These are phyloP conservation scores for Acrobasis consociella DNA, from an alignment of 2,888 invertebrate genomes.

Conservation along the genomic window DNA sequence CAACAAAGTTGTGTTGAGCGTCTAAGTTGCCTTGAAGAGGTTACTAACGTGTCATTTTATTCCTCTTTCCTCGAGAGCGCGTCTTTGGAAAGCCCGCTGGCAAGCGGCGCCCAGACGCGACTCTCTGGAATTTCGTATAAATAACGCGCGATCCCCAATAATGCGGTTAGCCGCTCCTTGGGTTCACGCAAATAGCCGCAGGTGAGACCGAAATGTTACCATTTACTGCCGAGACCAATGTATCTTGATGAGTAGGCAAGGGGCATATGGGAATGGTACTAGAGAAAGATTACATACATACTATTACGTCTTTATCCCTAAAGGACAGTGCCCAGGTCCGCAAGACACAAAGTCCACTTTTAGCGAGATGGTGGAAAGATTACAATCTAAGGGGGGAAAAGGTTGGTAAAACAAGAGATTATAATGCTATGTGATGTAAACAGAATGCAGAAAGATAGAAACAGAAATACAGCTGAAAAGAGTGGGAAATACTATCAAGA, in stretches of 20 bases:
- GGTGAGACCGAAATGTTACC: conserved; percentile 8
- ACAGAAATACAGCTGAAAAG: too few relatives aligned
- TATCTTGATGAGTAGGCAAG: not conserved
- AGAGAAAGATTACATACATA: too few relatives aligned
- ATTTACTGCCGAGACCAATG: not conserved
- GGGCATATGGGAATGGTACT: not conserved
- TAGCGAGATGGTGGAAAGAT: too few relatives aligned
- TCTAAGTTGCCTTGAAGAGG: not conserved
- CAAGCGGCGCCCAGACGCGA: conserved; percentile 29
- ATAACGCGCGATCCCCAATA: conserved; percentile 28
- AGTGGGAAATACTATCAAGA: too few relatives aligned
- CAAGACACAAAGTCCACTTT: too few relatives aligned
- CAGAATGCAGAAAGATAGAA: too few relatives aligned
- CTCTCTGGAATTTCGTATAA: conserved; percentile 35
- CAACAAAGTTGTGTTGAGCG: not conserved
- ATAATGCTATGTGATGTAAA: too few relatives aligned
- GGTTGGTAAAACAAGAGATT: too few relatives aligned
- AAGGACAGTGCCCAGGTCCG: too few relatives aligned
- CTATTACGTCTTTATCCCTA: too few relatives aligned
- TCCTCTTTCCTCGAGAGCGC: not conserved
- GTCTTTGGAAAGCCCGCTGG: not conserved
- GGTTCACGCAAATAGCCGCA: conserved; percentile 19
- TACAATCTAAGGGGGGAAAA: too few relatives aligned
- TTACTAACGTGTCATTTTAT: not conserved
- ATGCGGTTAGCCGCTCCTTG: conserved; percentile 16